Evolutionary conservation across 2,888 invertebrate genomes (phyloP), one percentile per base, ranked within the genome.

Genomic region (Andrena trimmerana): DNA sequence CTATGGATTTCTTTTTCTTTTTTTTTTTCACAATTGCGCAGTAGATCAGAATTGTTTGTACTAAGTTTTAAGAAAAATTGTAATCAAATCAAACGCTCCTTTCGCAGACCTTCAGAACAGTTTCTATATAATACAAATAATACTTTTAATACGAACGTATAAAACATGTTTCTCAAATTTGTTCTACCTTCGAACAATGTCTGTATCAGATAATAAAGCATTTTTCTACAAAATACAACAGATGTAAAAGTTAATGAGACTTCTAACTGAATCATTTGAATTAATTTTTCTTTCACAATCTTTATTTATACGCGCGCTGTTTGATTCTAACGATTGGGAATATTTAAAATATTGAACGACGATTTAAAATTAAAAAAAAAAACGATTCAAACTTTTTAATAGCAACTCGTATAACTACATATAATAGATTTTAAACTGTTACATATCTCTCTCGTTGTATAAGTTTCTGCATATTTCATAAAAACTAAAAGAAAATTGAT

Each of bases 181-280:
- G 73, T 72, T 42, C 29, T 60, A 79, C 33, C 67, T 74, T 78
- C 57, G 66, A 72, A 71, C 33, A 36, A 52, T 59, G 36, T 59
- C 24, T 59, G 72, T 76, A 76, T 59, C 16, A 78, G 16, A 36
- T 78, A 74, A 59, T 59, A 77, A 65, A 73, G 54, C n/a, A 48
- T 75, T 82, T 85, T 80, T 78, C 48, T 70, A 70, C n/a, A 48
- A 72, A 83, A 62, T 78, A 67, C 54, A 62, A 50, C 10, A 33
- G 52, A 67, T 74, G 36, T 52, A 29, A 42, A 65, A 48, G 2
- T 66, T 74, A 75, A 60, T 62, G 31, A 65, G 31, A 52, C 13
- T 54, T 65, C 63, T 59, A 16, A 68, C 54, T 27, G 33, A 27
- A 50, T 79, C 7, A 65, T 59, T 71, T 77, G 42, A 29, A 31